Evolutionary conservation across 2,888 invertebrate genomes (phyloP).

Genomic region (Hemicrepidius hirtus): DNA sequence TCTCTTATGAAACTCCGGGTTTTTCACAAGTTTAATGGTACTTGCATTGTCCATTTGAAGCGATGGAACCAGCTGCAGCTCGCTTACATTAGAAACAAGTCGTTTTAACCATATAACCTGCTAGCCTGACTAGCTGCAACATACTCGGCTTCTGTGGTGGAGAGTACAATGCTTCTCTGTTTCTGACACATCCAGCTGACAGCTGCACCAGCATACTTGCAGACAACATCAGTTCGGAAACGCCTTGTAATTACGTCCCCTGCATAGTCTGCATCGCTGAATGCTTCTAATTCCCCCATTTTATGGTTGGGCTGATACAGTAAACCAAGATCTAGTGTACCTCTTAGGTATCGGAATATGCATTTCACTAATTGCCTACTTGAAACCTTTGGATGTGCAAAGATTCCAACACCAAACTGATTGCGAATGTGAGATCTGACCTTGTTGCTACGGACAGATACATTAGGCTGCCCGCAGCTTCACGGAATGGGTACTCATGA

Average conservation of each 20-base stretch:
- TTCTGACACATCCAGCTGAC: slow-evolving; percentile 60
- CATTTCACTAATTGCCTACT: slow-evolving; percentile 46
- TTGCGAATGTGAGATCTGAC: slow-evolving; percentile 40
- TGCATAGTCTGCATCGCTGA: slow-evolving; percentile 54
- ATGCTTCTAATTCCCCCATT: slow-evolving; percentile 41
- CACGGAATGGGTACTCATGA: slow-evolving; percentile 47
- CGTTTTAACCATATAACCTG: slow-evolving; percentile 60
- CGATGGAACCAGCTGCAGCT: not conserved
- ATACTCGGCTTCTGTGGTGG: slow-evolving; percentile 59
- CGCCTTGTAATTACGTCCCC: slow-evolving; percentile 43
- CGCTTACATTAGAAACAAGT: slow-evolving; percentile 37
- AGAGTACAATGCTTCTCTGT: slow-evolving; percentile 61
- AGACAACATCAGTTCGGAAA: slow-evolving; percentile 45
- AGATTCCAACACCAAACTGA: not conserved
- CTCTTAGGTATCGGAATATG: slow-evolving; percentile 48
- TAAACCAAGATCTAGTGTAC: slow-evolving; percentile 40
- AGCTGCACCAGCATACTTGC: slow-evolving; percentile 54
- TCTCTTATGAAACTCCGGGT: slow-evolving; percentile 46
- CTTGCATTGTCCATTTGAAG: slow-evolving; percentile 46
- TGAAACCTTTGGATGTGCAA: slow-evolving; percentile 6
- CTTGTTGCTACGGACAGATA: slow-evolving; percentile 52
- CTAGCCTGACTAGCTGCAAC: slow-evolving; percentile 59
- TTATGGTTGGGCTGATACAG: slow-evolving; percentile 11
- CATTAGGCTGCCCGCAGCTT: slow-evolving; percentile 55
- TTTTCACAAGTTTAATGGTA: slow-evolving; percentile 52